Evolutionary conservation across 2,888 invertebrate species (phyloP).

Genomic region (Blera fallax): DNA sequence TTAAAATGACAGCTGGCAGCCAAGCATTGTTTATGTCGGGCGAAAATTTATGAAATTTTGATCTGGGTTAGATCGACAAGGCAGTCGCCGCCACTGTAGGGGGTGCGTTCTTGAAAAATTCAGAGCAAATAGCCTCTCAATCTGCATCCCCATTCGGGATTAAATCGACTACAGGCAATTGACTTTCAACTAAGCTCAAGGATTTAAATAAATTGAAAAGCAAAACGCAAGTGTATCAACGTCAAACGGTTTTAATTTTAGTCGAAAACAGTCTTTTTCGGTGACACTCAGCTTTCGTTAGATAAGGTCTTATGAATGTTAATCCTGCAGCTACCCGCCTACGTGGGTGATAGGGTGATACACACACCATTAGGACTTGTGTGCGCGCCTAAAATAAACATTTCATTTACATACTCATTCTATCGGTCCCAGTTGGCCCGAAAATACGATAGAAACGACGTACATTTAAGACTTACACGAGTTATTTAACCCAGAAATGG

Average conservation of each 20-base stretch:
- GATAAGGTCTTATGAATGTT: constrained; percentile 2
- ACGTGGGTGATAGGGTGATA: background rate
- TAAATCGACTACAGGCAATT: constrained; percentile 23
- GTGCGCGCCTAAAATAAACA: constrained; percentile 7
- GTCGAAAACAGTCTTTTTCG: background rate
- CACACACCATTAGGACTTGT: background rate
- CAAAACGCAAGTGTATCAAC: background rate
- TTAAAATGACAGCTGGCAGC: background rate
- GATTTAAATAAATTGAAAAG: constrained; percentile 30
- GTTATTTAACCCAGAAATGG: constrained; percentile 7
- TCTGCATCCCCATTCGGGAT: background rate
- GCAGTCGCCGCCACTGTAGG: background rate
- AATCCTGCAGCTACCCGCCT: background rate
- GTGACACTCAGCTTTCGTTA: background rate
- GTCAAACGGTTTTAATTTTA: background rate
- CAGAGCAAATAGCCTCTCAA: background rate
- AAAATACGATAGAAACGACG: constrained; percentile 1
- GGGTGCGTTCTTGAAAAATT: background rate
- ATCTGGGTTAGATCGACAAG: background rate
- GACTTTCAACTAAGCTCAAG: background rate
- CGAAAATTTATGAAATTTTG: background rate
- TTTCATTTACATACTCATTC: constrained; percentile 25
- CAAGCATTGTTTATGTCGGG: background rate
- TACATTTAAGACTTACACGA: constrained; percentile 24
- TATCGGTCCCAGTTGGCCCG: background rate